phyloP scores from a whole-genome alignment of 2,797 vertebrate species.

The Falco columbarius region DNA sequence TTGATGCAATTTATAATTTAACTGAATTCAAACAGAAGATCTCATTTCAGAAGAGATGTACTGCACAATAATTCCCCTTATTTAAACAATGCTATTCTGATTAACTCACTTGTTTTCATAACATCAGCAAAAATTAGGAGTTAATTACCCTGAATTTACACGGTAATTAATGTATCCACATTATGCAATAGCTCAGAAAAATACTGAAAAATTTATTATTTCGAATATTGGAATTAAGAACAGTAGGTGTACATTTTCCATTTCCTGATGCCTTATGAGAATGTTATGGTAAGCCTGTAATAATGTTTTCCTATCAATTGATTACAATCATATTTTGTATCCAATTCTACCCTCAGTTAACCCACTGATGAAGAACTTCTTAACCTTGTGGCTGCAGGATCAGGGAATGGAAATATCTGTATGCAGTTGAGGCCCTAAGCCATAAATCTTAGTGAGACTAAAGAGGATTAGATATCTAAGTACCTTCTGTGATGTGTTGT shows the following conservation, averaged over 20 bases:
- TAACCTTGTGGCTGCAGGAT: not conserved
- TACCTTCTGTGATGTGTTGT: not conserved
- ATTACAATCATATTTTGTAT: not conserved
- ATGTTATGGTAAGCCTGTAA: not conserved
- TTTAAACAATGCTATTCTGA: not conserved
- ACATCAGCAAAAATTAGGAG: not conserved
- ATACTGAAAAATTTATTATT: not conserved
- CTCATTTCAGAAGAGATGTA: not conserved
- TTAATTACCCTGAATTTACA: not conserved
- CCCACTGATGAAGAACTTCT: not conserved
- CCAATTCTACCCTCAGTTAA: not conserved
- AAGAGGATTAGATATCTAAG: not conserved
- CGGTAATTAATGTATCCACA: not conserved
- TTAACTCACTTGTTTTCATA: conserved; percentile 1
- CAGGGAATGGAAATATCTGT: not conserved
- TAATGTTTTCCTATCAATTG: not conserved
- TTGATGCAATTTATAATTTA: conserved; percentile 9
- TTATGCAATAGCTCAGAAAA: not conserved
- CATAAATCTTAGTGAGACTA: not conserved
- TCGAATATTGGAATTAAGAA: not conserved
- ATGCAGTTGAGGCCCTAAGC: not conserved
- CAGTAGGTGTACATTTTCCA: not conserved
- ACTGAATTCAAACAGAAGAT: not conserved
- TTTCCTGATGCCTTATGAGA: not conserved
- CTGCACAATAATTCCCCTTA: not conserved